phyloP scores from a whole-genome alignment of 2,797 vertebrate species.

The Thunnus albacares region DNA sequence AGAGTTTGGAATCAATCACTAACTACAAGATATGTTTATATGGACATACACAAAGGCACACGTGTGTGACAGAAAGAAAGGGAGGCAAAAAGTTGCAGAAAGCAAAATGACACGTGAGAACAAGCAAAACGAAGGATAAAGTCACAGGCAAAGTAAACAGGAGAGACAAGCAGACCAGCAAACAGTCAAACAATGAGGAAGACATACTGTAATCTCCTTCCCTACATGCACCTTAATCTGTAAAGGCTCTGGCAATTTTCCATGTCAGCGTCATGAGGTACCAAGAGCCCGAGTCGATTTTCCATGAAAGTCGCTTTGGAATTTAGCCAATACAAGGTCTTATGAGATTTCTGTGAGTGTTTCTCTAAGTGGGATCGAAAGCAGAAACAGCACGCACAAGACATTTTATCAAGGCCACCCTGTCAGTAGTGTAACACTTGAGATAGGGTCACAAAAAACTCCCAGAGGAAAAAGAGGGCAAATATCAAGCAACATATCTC shows the following conservation, averaged over 20 bases:
- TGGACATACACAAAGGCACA: conserved; percentile 13
- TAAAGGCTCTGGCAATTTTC: conserved; percentile 56
- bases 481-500: background rate
- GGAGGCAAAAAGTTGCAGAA: conserved; percentile 6
- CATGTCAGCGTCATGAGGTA: conserved; percentile 33
- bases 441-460: background rate
- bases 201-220: conserved; percentile 43
- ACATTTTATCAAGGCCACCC: background rate
- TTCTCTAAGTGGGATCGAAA: background rate
- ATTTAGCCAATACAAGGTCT: conserved; percentile 34
- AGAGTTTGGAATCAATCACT: conserved; percentile 22
- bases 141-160: conserved; percentile 52
- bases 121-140: conserved; percentile 42
- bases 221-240: conserved; percentile 56
- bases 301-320: conserved; percentile 49
- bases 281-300: conserved; percentile 14
- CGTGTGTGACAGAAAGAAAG: conserved; percentile 23
- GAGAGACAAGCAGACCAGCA: conserved; percentile 26
- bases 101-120: conserved; percentile 31
- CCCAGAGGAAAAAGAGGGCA: background rate
- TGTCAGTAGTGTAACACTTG: conserved; percentile 6
- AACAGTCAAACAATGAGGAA: conserved; percentile 51
- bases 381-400: background rate
- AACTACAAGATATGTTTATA: conserved; percentile 22
- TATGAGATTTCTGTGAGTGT: conserved; percentile 25